A percentile compares a stretch with the other conserved stretches of the same genome.
Evolutionary conservation across 2,888 invertebrate species (phyloP).

Genomic region (Alcis repandata): DNA sequence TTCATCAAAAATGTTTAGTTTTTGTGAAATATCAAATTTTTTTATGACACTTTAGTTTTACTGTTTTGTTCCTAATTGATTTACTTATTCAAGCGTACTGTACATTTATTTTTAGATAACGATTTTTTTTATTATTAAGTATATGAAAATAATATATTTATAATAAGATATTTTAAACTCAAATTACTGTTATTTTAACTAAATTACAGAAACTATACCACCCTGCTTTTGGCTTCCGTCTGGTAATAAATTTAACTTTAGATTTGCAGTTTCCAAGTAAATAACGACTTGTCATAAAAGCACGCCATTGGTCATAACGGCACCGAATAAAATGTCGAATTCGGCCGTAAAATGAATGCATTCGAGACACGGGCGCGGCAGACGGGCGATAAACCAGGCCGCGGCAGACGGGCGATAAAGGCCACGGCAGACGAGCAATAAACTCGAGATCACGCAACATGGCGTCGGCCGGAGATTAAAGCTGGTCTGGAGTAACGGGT

Average conservation of each 20-base stretch:
- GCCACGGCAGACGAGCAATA: slow-evolving; percentile 11
- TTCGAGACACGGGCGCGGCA: not conserved
- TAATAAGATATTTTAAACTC: not conserved
- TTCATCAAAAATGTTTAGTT: too few species aligned
- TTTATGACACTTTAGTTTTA: too few species aligned
- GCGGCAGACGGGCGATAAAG: slow-evolving; percentile 12
- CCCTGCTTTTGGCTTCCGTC: not conserved
- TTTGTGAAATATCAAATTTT: too few species aligned
- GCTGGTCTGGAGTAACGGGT: slow-evolving; percentile 16
- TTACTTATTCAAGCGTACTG: too few species aligned
- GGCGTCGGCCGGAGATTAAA: slow-evolving; percentile 30
- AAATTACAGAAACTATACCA: not conserved
- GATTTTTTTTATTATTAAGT: too few species aligned
- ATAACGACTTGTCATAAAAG: slow-evolving; percentile 18
- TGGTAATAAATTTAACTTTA: not conserved
- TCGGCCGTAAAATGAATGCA: slow-evolving; percentile 28
- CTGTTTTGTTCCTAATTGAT: too few species aligned
- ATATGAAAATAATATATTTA: not conserved
- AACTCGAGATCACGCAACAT: slow-evolving; percentile 8
- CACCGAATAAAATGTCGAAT: slow-evolving; percentile 23
- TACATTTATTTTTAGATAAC: too few species aligned
- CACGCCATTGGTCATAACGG: slow-evolving; percentile 19
- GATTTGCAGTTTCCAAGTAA: slow-evolving; percentile 9
- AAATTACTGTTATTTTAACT: not conserved
- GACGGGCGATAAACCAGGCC: slow-evolving; percentile 12